These are phyloP conservation scores for Dasyprocta punctata DNA, from an alignment of 2,113 vertebrate species.

Conservation along the genomic window DNA sequence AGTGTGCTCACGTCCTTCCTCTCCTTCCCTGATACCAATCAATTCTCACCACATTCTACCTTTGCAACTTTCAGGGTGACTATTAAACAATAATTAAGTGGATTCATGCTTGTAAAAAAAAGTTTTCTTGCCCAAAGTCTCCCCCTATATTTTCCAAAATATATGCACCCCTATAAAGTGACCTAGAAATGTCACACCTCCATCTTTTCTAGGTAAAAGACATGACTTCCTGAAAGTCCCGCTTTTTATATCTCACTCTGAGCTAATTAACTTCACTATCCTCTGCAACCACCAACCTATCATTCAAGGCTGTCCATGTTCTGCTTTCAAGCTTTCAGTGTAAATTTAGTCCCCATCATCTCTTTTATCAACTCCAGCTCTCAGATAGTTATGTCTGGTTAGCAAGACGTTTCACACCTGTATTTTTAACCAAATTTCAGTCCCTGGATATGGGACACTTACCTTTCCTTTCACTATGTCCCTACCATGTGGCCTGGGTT, in stretches of 20 bases:
- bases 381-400: neutral
- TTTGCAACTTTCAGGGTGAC: neutral
- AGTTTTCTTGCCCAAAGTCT: neutral
- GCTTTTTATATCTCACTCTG: neutral
- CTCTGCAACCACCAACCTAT: neutral
- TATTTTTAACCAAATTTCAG: neutral
- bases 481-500: neutral
- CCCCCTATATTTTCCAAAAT: neutral
- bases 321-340: neutral
- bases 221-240: neutral
- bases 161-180: neutral
- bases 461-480: neutral
- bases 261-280: neutral
- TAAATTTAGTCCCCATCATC: neutral
- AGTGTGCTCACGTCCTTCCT: neutral
- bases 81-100: neutral
- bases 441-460: rapidly evolving
- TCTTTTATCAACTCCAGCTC: neutral
- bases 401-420: neutral
- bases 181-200: neutral
- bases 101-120: neutral
- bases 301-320: neutral
- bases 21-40: neutral
- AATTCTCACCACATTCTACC: neutral
- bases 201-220: neutral